phyloP scores from a whole-genome alignment of 2,888 invertebrate species.

The Matsumyia berberina region DNA sequence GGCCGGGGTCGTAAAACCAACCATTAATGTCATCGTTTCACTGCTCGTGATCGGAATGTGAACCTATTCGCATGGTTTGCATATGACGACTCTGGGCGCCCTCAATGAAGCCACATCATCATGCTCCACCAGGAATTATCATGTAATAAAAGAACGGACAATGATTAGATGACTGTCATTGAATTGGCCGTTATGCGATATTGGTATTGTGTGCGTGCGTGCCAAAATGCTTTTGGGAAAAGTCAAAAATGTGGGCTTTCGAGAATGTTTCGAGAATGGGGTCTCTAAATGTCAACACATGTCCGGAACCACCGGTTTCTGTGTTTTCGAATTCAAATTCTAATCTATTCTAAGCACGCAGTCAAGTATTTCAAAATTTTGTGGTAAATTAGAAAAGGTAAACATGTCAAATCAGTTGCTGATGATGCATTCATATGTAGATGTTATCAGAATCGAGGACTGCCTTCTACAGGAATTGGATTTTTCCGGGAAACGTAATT shows the following conservation, averaged over 20 bases:
- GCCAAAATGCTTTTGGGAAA: neutral
- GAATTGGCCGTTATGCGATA: conserved; percentile 42
- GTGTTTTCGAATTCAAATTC: conserved; percentile 3
- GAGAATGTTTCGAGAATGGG: too few species aligned
- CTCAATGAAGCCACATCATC: conserved; percentile 60
- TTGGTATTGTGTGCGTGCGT: conserved; percentile 27
- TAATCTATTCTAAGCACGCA: conserved; percentile 21
- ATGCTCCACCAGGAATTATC: conserved; percentile 60
- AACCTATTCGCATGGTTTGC: conserved; percentile 50
- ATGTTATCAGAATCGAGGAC: conserved; percentile 5
- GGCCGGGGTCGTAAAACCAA: conserved; percentile 64
- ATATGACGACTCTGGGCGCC: conserved; percentile 40
- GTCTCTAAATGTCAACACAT: conserved; percentile 8
- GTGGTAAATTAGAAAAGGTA: conserved; percentile 8
- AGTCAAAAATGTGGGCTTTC: neutral
- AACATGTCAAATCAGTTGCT: neutral
- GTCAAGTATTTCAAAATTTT: conserved; percentile 1
- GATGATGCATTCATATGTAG: too few species aligned
- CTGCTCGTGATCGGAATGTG: conserved; percentile 70
- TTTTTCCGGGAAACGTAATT: neutral
- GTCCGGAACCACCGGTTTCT: neutral
- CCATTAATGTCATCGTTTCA: conserved; percentile 73
- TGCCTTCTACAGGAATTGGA: neutral
- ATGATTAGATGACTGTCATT: conserved; percentile 49
- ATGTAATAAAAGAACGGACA: conserved; percentile 64